phyloP scores from a whole-genome alignment of 2,888 invertebrate species.

The Diachrysia chrysitis region DNA sequence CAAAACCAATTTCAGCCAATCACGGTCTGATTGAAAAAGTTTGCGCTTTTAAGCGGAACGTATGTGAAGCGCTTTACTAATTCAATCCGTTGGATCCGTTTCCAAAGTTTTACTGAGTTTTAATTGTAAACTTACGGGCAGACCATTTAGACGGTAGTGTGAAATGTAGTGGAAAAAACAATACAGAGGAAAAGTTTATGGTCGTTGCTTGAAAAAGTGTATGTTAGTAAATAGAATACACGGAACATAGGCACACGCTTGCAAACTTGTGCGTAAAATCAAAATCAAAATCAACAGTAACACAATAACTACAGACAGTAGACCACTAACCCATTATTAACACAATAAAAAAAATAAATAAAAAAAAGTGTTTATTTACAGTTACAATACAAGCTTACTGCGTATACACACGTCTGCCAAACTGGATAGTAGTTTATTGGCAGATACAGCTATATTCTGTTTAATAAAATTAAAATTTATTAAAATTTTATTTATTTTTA shows the following conservation, averaged over 20 bases:
- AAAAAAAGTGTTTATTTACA: too few species aligned
- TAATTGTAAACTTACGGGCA: slow-evolving; percentile 15
- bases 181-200: not conserved
- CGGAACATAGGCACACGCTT: not conserved
- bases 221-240: not conserved
- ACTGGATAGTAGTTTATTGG: too few species aligned
- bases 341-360: too few species aligned
- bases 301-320: too few species aligned
- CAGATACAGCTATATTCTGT: too few species aligned
- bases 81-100: slow-evolving; percentile 34
- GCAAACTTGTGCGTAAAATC: too few species aligned
- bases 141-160: slow-evolving; percentile 19
- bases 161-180: not conserved
- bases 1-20: not conserved
- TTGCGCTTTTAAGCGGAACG: slow-evolving; percentile 12
- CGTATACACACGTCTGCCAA: too few species aligned
- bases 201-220: not conserved
- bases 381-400: too few species aligned
- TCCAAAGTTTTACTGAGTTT: slow-evolving; percentile 34
- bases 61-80: slow-evolving; percentile 23
- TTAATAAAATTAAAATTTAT: too few species aligned
- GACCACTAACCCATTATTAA: too few species aligned
- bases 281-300: too few species aligned
- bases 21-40: slow-evolving; percentile 37
- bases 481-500: too few species aligned